phyloP scores from a whole-genome alignment of 1,140 invertebrate species.

The Ceratoteleas bidentatus region DNA sequence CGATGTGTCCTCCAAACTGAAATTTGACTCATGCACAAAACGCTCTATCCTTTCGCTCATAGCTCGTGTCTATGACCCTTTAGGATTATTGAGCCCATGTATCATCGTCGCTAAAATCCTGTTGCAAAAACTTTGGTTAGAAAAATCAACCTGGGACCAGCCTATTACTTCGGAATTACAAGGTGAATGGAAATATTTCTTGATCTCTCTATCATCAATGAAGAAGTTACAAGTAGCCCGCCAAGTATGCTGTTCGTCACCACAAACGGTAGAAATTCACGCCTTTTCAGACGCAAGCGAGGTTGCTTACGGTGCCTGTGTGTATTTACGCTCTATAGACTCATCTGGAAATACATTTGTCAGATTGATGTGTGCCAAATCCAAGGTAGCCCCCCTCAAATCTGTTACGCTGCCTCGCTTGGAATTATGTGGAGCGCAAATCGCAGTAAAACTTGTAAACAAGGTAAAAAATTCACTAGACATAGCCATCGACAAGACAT shows the following conservation, averaged over 20 bases:
- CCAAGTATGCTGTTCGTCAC: not conserved
- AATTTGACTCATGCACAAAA: not conserved
- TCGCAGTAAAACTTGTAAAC: not conserved
- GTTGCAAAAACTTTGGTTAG: conserved; percentile 30
- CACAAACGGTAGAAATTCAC: not conserved
- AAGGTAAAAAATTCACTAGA: conserved; percentile 8
- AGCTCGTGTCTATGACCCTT: not conserved
- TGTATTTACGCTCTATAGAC: not conserved
- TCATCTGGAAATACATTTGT: not conserved
- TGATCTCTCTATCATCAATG: not conserved
- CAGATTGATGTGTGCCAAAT: not conserved
- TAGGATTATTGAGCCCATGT: conserved; percentile 27
- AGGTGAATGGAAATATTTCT: not conserved
- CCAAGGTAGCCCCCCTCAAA: not conserved
- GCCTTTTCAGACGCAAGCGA: not conserved
- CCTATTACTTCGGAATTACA: not conserved
- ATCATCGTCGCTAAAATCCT: conserved; percentile 26
- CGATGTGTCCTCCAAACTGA: not conserved
- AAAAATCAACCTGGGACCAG: conserved; percentile 37
- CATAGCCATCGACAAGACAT: not conserved
- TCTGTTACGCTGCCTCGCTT: not conserved
- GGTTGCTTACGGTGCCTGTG: not conserved
- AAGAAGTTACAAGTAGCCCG: conserved; percentile 48
- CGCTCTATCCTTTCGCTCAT: not conserved
- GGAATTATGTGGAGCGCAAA: conserved; percentile 78